Evolutionary conservation across 2,888 invertebrate species (phyloP), one percentile per base, ranked within the genome.

Genomic region (Amphipyra berbera): DNA sequence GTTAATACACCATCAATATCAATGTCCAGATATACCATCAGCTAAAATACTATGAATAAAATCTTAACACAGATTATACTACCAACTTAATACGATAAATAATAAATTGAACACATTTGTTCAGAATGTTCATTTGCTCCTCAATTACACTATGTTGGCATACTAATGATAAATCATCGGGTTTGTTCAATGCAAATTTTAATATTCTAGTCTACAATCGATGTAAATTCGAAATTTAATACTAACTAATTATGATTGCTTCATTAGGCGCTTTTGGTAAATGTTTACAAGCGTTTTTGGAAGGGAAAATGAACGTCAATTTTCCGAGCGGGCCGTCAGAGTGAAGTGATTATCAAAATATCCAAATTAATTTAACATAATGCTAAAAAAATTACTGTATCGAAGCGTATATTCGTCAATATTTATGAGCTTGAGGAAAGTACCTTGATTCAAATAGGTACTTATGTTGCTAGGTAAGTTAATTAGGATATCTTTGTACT

Each of bases 211-310:
- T 47, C 53, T 45, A 54, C 48, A 73, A 73, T 76, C 56, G 13
- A 73, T 68, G 50, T 48, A 45, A 73, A 68, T 68, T 61, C 46
- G 33, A 61, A 73, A 76, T 69, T 55, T 57, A 63, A 69, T 57
- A 61, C 52, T 55, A 59, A 77, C 40, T 70, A 59, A 73, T 73
- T 73, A 64, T 73, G 48, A 65, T 65, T 66, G 72, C 66, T 72
- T 73, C 62, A 65, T 78, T 65, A 72, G 57, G 37, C 45, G 53
- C 58, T 58, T 62, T 67, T 59, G 53, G 54, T 67, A 61, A 77
- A 68, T 74, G 60, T 77, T 77, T 63, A 58, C 71, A 67, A 60
- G 35, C 50, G 42, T 52, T 68, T 73, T 66, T 52, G 45, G 42
- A 10, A 50, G 45, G 45, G 46, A 52, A 65, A 74, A 57, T 62